A percentile compares a stretch with the other conserved stretches of the same genome.
Evolutionary conservation across 1,140 invertebrate species (phyloP).

Genomic region (Brachionus calyciflorus): DNA sequence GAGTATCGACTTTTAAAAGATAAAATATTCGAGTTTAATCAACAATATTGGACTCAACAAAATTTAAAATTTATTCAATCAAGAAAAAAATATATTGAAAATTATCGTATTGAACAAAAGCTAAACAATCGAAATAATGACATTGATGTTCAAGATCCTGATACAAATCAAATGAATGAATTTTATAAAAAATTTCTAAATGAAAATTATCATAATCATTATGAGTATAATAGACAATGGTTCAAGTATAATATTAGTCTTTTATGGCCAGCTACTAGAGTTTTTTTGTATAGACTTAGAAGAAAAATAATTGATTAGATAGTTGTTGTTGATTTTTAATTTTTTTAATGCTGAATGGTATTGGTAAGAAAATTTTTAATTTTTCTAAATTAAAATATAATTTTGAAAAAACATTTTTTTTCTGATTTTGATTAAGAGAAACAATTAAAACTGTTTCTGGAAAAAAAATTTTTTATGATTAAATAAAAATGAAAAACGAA

Average conservation of each 20-base stretch:
- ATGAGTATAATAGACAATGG: constrained; percentile 24
- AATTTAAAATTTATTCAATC: constrained; percentile 35
- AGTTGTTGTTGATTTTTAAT: too few relatives aligned
- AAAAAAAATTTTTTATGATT: too few relatives aligned
- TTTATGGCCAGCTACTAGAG: constrained; percentile 5
- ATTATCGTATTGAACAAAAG: neutral
- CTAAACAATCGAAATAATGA: neutral
- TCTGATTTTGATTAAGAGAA: too few relatives aligned
- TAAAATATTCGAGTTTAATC: constrained; percentile 34
- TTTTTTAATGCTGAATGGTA: too few relatives aligned
- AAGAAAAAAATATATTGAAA: constrained; percentile 30
- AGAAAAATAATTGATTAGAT: neutral
- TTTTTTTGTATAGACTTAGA: neutral
- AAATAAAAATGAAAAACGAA: too few relatives aligned
- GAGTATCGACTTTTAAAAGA: constrained; percentile 12
- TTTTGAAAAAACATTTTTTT: too few relatives aligned
- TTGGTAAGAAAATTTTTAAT: too few relatives aligned
- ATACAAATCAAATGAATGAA: constrained; percentile 25
- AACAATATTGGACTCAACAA: constrained; percentile 45
- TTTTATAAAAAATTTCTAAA: constrained; percentile 43
- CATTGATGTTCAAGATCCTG: neutral
- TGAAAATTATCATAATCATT: constrained; percentile 34
- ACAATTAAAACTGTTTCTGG: too few relatives aligned
- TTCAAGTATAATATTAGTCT: neutral
- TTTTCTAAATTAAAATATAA: too few relatives aligned